Evolutionary conservation across 2,797 vertebrate species (phyloP).

Genomic region (Bradypus variegatus): DNA sequence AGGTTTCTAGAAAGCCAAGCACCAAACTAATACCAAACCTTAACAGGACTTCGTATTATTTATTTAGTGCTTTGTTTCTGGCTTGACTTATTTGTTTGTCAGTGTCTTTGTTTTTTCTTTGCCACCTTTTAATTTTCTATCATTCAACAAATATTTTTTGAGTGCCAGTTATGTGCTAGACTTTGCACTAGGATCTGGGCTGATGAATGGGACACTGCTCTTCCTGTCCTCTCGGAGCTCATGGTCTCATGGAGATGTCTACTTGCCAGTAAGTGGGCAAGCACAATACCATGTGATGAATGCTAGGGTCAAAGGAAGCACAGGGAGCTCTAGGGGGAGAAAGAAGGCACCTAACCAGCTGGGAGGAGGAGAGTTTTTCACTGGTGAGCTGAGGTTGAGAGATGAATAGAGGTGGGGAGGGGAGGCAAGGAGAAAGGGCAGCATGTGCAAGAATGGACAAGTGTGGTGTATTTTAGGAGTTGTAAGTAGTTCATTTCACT

Average conservation of each 20-base stretch:
- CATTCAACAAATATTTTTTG: not conserved
- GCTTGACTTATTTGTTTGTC: not conserved
- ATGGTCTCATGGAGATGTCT: not conserved
- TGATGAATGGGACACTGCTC: not conserved
- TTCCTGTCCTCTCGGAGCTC: not conserved
- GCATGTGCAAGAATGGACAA: not conserved
- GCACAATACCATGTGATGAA: not conserved
- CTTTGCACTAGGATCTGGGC: not conserved
- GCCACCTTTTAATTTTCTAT: not conserved
- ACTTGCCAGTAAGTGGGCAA: not conserved
- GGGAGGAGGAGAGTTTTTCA: not conserved
- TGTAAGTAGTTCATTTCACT: not conserved
- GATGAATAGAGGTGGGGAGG: not conserved
- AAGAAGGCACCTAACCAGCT: not conserved
- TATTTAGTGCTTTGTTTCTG: not conserved
- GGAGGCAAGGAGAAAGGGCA: not conserved
- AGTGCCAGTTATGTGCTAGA: not conserved
- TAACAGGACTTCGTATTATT: not conserved
- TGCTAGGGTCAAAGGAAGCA: not conserved
- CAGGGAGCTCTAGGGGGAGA: not conserved
- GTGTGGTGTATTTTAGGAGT: accelerated
- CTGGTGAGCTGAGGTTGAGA: not conserved
- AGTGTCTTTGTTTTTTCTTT: not conserved
- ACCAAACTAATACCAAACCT: not conserved
- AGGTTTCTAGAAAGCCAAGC: not conserved